phyloP scores from a whole-genome alignment of 2,797 vertebrate species.

The Cossypha dichroa region DNA sequence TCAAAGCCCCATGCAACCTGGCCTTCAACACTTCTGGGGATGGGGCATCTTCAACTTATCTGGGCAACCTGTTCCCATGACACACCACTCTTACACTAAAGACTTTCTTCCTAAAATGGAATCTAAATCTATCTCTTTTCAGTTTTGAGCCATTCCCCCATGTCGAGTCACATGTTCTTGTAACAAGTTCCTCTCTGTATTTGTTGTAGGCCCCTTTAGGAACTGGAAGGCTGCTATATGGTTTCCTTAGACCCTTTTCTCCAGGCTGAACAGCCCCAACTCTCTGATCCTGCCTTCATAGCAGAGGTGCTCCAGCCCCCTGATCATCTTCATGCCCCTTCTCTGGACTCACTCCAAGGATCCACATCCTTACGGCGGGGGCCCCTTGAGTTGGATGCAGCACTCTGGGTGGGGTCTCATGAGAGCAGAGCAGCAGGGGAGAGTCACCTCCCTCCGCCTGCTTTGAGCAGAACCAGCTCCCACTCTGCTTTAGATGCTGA shows the following conservation, averaged over 20 bases:
- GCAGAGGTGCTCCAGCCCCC: not conserved
- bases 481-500: not conserved
- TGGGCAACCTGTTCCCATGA: not conserved
- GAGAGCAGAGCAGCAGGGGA: fast-evolving
- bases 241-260: not conserved
- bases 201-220: not conserved
- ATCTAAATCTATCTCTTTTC: not conserved
- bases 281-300: not conserved
- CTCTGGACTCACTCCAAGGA: not conserved
- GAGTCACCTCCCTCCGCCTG: not conserved
- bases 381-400: not conserved
- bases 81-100: not conserved
- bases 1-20: not conserved
- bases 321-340: not conserved
- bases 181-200: not conserved
- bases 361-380: not conserved
- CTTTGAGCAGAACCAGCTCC: not conserved
- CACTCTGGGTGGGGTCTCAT: too few species aligned
- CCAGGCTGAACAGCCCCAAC: not conserved
- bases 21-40: not conserved
- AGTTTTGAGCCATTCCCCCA: not conserved
- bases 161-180: not conserved
- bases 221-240: not conserved
- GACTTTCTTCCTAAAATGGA: not conserved
- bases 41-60: not conserved